Conservation (phyloP, 2,113 vertebrate species). For the Neopipo cinnamomea region DNA sequence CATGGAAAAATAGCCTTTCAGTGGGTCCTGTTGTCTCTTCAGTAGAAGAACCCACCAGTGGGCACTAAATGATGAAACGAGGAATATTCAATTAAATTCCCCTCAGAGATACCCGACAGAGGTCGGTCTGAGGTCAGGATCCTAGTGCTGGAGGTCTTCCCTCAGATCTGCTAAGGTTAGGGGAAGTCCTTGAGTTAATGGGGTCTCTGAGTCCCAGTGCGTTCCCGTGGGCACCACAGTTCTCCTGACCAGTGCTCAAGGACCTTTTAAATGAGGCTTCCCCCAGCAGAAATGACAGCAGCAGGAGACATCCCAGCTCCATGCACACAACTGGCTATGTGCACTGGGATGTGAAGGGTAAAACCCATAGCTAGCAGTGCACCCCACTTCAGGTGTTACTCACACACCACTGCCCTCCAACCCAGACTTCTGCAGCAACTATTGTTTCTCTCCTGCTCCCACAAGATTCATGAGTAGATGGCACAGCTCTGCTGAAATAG, state of each 20-base stretch:
- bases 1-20: slow-evolving; percentile 30
- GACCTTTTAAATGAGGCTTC: not conserved
- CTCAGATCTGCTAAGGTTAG: not conserved
- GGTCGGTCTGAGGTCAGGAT: not conserved
- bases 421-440: not conserved
- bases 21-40: not conserved
- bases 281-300: not conserved
- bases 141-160: not conserved
- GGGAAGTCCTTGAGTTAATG: not conserved
- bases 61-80: not conserved
- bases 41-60: not conserved
- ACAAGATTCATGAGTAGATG: not conserved
- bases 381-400: not conserved
- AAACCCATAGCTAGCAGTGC: not conserved
- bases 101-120: not conserved
- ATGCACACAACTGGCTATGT: not conserved
- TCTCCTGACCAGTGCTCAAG: not conserved
- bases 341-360: not conserved
- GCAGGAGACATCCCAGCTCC: not conserved
- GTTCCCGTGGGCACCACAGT: not conserved
- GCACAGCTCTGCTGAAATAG: not conserved
- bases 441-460: not conserved
- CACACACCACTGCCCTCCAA: not conserved
- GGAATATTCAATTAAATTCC: not conserved
- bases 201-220: not conserved